Percentiles rank a stretch among this genome's conserved stretches.
phyloP scores from a whole-genome alignment of 2,797 vertebrate genomes.

The Acanthiza pusilla region DNA sequence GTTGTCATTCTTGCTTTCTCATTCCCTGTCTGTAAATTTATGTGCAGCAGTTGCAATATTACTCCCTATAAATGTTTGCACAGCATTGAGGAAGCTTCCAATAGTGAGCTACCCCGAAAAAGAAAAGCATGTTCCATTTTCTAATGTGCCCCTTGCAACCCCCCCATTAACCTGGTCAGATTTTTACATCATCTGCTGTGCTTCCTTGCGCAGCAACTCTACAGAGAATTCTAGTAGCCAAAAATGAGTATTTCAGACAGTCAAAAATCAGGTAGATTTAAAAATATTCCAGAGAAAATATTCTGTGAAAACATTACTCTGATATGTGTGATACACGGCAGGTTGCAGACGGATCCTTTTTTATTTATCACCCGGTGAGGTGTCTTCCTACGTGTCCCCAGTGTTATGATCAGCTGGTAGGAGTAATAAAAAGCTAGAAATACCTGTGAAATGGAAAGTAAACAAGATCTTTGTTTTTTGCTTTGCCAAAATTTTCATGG shows the following conservation, averaged over 20 bases:
- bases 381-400: not conserved
- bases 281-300: not conserved
- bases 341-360: not conserved
- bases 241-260: not conserved
- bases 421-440: not conserved
- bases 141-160: not conserved
- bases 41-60: not conserved
- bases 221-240: not conserved
- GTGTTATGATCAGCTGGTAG: not conserved
- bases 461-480: not conserved
- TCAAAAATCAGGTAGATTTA: not conserved
- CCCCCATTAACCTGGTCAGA: not conserved
- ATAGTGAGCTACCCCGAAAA: not conserved
- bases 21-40: not conserved
- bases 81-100: not conserved
- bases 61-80: not conserved
- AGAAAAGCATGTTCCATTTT: not conserved
- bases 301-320: not conserved
- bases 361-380: not conserved
- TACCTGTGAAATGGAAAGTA: not conserved
- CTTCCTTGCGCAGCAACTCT: not conserved
- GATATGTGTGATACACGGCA: accelerated
- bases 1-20: not conserved
- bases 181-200: not conserved
- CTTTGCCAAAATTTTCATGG: not conserved